Base-by-base conservation (phyloP, 2,888 invertebrate species). In the Ferrisia virgata region DNA sequence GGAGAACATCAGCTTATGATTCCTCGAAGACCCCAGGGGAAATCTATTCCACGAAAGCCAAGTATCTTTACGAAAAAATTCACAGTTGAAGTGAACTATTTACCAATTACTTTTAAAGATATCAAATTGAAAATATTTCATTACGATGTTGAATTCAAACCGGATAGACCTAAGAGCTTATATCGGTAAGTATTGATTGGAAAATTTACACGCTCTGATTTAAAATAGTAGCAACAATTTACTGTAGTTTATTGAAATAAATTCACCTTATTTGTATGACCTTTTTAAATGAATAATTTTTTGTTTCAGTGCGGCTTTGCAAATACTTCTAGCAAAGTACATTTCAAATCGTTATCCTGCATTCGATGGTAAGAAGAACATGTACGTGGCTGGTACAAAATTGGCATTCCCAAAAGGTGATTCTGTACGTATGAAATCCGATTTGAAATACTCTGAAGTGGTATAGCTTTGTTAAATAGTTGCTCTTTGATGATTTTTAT, bases 141-240 rank as follows among this genome's bases (percentile, higher is more conserved):
- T 87, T 98, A 98, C 88, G 98, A 98, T 87, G 93, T 96, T 0
- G 90, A 89, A 0, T 91, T 95, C 43, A 89, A 88, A 0, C 94
- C 95, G 0, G 93, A 94, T 18, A 91, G 88, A 76, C 94, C 94
- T 0, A 85, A 36, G 40, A 82, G 22, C 76, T 22, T 85, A 11
- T 43, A 84, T 6, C 39, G 83, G 85, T 85, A 85, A 76, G n/a
- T 58, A 36, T 25, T 31, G 31, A 39, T n/a, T n/a, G n/a, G n/a
- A n/a, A n/a, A n/a, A n/a, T 22, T 53, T 53, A 11, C 4, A 15
- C 53, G 15, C 53, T 4, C 4, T 53, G 6, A 11, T 11, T 53
- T 11, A 53, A 53, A 53, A 11, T n/a, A 15, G 15, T 6, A n/a
- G 31, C 31, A 25, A 43, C 22, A 85, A n/a, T n/a, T n/a, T n/a